phyloP scores from a whole-genome alignment of 2,113 vertebrate species.

The Microcebus tavaratra region DNA sequence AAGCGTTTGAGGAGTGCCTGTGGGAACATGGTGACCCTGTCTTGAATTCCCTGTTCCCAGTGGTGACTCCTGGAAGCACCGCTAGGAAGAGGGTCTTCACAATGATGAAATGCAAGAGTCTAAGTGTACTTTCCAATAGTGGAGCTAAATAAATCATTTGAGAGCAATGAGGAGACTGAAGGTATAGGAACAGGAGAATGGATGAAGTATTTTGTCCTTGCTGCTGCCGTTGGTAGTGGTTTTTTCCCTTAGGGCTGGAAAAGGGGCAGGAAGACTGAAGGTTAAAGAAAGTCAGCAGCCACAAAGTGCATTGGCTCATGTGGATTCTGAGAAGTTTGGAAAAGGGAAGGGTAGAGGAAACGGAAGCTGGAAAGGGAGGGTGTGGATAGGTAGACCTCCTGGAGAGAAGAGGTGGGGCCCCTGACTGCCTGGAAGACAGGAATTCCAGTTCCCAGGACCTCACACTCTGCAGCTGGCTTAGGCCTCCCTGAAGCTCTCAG shows the following conservation, averaged over 20 bases:
- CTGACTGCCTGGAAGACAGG: conserved; percentile 47
- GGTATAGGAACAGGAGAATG: neutral
- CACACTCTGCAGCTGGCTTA: conserved; percentile 46
- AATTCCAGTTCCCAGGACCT: conserved; percentile 68
- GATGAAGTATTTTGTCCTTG: neutral
- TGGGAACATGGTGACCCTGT: neutral
- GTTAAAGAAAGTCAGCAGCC: neutral
- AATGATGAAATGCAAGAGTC: neutral
- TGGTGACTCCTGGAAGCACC: neutral
- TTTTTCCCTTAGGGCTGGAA: neutral
- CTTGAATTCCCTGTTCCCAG: neutral
- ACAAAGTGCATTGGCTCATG: fast-evolving
- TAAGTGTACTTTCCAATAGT: neutral
- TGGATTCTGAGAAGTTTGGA: neutral
- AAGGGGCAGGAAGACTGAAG: neutral
- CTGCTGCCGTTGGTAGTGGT: neutral
- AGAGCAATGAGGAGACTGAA: neutral
- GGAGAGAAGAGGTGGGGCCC: conserved; percentile 48
- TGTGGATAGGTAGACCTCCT: conserved; percentile 48
- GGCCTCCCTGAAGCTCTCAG: conserved; percentile 62
- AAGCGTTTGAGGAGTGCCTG: neutral
- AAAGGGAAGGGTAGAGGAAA: neutral
- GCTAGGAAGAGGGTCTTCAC: neutral
- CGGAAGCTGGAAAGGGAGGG: neutral
- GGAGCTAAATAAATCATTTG: neutral